Percentiles rank a stretch among this genome's conserved stretches.
These are phyloP conservation scores for Cardiocondyla obscurior DNA, from an alignment of 1,140 invertebrate genomes.

Conservation along the genomic window DNA sequence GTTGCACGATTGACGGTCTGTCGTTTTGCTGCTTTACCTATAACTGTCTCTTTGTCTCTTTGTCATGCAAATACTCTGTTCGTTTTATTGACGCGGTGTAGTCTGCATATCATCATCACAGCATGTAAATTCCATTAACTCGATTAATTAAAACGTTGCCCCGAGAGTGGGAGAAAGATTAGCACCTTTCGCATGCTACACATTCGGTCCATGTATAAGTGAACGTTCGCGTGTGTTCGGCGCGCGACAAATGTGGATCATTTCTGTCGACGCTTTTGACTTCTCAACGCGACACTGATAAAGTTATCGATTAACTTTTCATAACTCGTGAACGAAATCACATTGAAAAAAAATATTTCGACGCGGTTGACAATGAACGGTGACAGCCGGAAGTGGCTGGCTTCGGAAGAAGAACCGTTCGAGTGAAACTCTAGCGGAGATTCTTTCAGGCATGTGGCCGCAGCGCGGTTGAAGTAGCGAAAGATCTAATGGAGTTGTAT, in stretches of 20 bases:
- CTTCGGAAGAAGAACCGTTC: not conserved
- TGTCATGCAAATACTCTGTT: constrained; percentile 39
- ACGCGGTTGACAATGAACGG: not conserved
- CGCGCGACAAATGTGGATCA: not conserved
- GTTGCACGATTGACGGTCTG: constrained; percentile 33
- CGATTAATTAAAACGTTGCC: constrained; percentile 62
- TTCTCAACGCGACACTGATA: not conserved
- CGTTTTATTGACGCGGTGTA: constrained; percentile 42
- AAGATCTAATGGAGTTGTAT: not conserved
- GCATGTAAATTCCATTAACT: constrained; percentile 67
- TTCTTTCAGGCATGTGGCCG: not conserved
- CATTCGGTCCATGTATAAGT: not conserved
- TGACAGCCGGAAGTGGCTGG: no score
- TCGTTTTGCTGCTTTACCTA: constrained; percentile 16
- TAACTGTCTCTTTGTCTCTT: constrained; percentile 43
- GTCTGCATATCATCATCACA: constrained; percentile 59
- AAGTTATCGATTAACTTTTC: constrained; percentile 5
- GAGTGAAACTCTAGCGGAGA: not conserved
- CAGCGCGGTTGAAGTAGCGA: not conserved
- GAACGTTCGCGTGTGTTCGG: not conserved
- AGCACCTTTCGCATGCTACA: constrained; percentile 2
- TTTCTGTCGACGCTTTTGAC: not conserved
- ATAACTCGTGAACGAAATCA: not conserved
- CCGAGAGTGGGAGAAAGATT: not conserved
- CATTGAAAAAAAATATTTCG: no score